Evolutionary conservation across 2,797 vertebrate genomes (phyloP).

Genomic region (Gymnodraco acuticeps): DNA sequence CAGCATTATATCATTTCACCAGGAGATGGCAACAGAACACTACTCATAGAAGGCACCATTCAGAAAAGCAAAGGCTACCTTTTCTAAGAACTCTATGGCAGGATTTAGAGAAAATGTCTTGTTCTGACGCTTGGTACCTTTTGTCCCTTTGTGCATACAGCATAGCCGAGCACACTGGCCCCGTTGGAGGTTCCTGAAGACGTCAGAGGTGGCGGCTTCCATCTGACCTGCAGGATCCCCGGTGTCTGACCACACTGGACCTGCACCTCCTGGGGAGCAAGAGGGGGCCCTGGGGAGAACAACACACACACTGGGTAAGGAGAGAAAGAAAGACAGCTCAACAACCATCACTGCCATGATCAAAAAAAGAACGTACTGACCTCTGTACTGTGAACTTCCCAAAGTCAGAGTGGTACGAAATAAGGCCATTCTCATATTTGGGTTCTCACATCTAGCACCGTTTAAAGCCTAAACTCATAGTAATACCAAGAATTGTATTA

Average conservation of each 20-base stretch:
- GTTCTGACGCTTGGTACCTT: constrained; percentile 84
- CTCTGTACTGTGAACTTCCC: constrained; percentile 9
- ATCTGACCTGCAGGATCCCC: constrained; percentile 90
- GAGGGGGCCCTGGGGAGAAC: constrained; percentile 89
- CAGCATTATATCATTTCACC: constrained; percentile 54
- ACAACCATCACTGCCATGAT: constrained; percentile 34
- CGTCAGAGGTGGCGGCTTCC: constrained; percentile 92
- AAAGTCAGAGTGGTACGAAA: constrained; percentile 26
- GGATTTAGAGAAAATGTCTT: background rate
- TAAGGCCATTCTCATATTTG: background rate
- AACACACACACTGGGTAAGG: constrained; percentile 53
- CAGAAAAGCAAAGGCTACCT: constrained; percentile 5
- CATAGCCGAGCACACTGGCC: constrained; percentile 94
- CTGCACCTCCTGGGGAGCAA: constrained; percentile 92
- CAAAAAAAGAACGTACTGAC: constrained; percentile 46
- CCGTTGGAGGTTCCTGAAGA: constrained; percentile 93
- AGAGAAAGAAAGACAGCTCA: constrained; percentile 36
- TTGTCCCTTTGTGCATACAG: constrained; percentile 94
- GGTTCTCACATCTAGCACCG: constrained; percentile 1
- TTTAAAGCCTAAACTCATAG: background rate
- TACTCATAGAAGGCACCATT: constrained; percentile 5
- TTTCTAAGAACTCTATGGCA: constrained; percentile 1
- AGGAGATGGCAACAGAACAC: constrained; percentile 76
- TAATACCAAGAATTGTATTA: background rate
- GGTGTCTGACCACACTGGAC: constrained; percentile 89